Evolutionary conservation across 2,797 vertebrate genomes (phyloP).

Genomic region (Alauda arvensis): DNA sequence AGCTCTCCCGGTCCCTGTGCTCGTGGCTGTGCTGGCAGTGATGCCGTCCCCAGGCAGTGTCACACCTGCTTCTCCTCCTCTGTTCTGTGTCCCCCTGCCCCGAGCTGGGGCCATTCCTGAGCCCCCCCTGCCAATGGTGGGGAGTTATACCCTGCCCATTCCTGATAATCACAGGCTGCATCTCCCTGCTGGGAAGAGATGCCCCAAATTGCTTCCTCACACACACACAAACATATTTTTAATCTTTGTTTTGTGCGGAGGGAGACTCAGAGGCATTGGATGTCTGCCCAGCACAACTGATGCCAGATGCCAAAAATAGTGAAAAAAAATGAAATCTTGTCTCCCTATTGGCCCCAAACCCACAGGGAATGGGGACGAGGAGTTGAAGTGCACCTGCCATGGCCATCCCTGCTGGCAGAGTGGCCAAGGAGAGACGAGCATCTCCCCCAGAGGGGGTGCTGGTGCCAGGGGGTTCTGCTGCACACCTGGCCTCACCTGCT

Average conservation of each 20-base stretch:
- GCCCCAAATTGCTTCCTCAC: slow-evolving; percentile 54
- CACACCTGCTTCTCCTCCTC: not conserved
- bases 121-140: slow-evolving; percentile 6
- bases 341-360: not conserved
- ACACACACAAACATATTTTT: not conserved
- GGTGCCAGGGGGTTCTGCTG: not conserved
- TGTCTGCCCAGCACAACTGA: slow-evolving; percentile 17
- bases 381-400: not conserved
- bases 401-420: not conserved
- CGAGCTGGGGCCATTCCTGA: slow-evolving; percentile 11
- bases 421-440: not conserved
- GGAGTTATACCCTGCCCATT: slow-evolving; percentile 59
- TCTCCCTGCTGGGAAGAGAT: slow-evolving; percentile 60
- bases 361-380: not conserved
- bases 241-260: slow-evolving; percentile 36
- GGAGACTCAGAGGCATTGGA: slow-evolving; percentile 53
- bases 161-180: slow-evolving; percentile 44
- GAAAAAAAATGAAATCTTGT: not conserved
- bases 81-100: not conserved
- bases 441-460: accelerated
- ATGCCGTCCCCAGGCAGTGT: not conserved
- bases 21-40: not conserved
- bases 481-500: accelerated
- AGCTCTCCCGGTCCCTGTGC: not conserved
- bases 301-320: slow-evolving; percentile 38